phyloP scores from a whole-genome alignment of 2,113 vertebrate species.

The Lepus timidus region DNA sequence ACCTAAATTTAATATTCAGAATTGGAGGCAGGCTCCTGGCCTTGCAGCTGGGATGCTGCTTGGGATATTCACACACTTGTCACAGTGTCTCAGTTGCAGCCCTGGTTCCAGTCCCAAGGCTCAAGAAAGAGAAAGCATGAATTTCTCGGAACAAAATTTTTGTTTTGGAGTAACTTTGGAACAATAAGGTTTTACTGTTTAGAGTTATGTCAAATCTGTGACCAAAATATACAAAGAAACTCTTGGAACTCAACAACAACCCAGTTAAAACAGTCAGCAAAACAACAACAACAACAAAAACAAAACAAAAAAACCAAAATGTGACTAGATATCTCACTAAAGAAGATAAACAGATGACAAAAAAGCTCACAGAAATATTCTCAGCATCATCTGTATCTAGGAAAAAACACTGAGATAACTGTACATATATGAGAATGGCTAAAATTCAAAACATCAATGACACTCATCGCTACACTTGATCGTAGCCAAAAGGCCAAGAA shows the following conservation, averaged over 20 bases:
- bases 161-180: not conserved
- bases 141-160: conserved; percentile 20
- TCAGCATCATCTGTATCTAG: not conserved
- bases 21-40: not conserved
- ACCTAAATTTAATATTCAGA: conserved; percentile 48
- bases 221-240: conserved; percentile 4
- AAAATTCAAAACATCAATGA: not conserved
- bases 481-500: too few relatives aligned
- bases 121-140: conserved; percentile 10
- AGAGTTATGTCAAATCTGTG: not conserved
- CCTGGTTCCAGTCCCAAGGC: too few relatives aligned
- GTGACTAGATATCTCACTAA: not conserved
- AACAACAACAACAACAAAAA: not conserved
- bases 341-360: not conserved
- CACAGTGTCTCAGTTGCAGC: too few relatives aligned
- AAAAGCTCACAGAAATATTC: not conserved
- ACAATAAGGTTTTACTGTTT: not conserved
- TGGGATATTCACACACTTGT: too few relatives aligned
- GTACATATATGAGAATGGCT: not conserved
- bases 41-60: too few relatives aligned
- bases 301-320: not conserved
- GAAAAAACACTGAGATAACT: not conserved
- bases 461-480: not conserved
- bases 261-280: not conserved
- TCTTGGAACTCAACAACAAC: not conserved